Evolutionary conservation across 2,113 vertebrate species (phyloP), one percentile per base, ranked within the genome.

Genomic region (Chrysemys picta): DNA sequence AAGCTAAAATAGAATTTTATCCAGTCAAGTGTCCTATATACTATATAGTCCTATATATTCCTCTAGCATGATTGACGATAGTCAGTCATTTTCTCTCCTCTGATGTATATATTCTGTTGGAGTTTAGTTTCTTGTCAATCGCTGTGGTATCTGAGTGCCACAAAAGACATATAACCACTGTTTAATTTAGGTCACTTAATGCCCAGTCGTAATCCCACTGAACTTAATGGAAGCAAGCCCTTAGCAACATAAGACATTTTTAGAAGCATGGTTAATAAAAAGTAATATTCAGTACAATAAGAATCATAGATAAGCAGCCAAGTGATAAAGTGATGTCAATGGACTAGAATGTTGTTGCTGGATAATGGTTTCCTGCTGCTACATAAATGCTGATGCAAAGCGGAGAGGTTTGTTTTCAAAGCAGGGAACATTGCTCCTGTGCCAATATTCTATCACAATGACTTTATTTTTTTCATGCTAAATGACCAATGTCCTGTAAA

Each of bases 391-490:
- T 82, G 49, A 4, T 42, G 75, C 12, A 53, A 87, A 84, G 78
- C 4, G 78, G 31, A 82, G 22, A 8, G 59, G 83, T 72, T 91
- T 90, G 2, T 69, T 96, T 88, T 80, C 17, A 57, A 31, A 91
- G 38, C 54, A 90, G 88, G 3, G 12, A 65, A 78, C 16, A 82
- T 8, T 56, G 57, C n/a, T 94, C 10, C 25, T 85, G 22, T 88
- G 65, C 84, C 87, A 94, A 62, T 57, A 19, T 91, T 76, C 24
- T 19, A 42, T 38, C 93, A 47, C 10, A 84, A 78, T 2, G 13
- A 56, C 79, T 88, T 79, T 89, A 5, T 82, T 65, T 53, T 49
- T 90, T 93, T 96, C 47, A 38, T 21, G 69, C 5, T 75, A 29
- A 47, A 93, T 79, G 25, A 52, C 11, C 57, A 78, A 82, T 59